Conservation (phyloP, 2,113 vertebrate species). For the Alethe diademata region DNA sequence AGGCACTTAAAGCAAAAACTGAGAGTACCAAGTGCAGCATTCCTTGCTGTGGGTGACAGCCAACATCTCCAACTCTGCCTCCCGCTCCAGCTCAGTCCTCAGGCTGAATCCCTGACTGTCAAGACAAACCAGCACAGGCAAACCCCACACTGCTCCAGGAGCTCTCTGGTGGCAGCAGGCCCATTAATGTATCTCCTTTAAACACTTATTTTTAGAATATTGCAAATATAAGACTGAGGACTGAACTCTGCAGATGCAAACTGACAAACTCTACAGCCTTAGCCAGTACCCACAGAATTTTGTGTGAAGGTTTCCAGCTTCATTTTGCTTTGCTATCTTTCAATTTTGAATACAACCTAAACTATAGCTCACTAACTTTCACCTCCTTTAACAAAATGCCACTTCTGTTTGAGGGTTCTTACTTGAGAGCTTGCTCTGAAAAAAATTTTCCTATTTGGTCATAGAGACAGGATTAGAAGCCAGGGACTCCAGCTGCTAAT, state of each 20-base stretch:
- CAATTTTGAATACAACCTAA: neutral
- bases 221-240: neutral
- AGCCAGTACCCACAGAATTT: neutral
- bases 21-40: neutral
- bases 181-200: neutral
- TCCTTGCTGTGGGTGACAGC: neutral
- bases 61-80: neutral
- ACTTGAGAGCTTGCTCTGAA: neutral
- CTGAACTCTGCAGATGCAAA: neutral
- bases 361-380: neutral
- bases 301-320: neutral
- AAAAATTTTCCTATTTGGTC: neutral
- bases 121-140: neutral
- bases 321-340: neutral
- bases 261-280: neutral
- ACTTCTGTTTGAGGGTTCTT: neutral
- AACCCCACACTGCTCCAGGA: neutral
- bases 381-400: neutral
- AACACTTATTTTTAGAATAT: neutral
- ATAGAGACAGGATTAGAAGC: neutral
- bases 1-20: neutral
- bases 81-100: neutral
- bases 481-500: slow-evolving; percentile 22
- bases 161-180: neutral
- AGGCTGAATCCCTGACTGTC: neutral